Conservation (phyloP, 2,888 invertebrate species). For the Diploptera punctata region DNA sequence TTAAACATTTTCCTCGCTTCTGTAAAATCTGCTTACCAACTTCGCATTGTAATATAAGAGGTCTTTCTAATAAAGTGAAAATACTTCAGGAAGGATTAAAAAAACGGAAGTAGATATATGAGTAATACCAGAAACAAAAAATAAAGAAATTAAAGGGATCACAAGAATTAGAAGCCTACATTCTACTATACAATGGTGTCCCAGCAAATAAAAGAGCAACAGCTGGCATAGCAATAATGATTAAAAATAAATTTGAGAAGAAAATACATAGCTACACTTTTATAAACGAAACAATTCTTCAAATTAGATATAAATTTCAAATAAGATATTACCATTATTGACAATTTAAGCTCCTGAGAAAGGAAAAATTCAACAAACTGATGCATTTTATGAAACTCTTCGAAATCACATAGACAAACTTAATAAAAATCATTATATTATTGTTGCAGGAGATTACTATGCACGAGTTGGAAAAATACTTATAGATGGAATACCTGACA, state of each 20-base stretch:
- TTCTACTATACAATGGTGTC: background rate
- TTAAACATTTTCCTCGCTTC: too few species aligned
- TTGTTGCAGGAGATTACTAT: background rate
- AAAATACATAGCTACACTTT: background rate
- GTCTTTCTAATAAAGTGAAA: too few species aligned
- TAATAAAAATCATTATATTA: background rate
- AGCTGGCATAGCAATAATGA: background rate
- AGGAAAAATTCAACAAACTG: background rate
- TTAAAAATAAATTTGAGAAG: background rate
- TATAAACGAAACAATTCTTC: background rate
- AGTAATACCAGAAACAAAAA: too few species aligned
- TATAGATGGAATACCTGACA: too few species aligned
- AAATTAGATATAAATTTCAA: background rate
- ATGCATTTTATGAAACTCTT: background rate
- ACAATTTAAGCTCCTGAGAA: background rate
- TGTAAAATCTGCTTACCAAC: too few species aligned
- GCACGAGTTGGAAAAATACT: background rate
- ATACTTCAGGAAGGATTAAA: too few species aligned
- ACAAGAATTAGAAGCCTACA: background rate
- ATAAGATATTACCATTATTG: background rate
- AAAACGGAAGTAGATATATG: too few species aligned
- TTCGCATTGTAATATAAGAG: too few species aligned
- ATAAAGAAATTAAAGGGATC: too few species aligned
- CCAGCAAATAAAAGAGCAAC: background rate
- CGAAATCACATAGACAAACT: background rate